A percentile compares a stretch with the other conserved stretches of the same genome.
Evolutionary conservation across 1,140 invertebrate genomes (phyloP).

Genomic region (Anagrus nilaparvatae): DNA sequence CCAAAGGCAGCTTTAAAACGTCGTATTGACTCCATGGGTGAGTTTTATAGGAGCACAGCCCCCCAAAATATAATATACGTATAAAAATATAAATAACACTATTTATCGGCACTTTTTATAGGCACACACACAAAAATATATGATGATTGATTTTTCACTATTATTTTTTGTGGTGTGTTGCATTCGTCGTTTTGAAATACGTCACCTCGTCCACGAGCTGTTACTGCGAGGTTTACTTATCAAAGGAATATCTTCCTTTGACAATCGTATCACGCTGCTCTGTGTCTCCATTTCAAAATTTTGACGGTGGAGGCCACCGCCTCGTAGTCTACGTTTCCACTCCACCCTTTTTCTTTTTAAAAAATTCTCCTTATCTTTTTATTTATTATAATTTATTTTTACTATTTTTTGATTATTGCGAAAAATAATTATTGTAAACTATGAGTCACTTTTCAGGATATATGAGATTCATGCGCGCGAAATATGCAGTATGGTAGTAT

Average conservation of each 20-base stretch:
- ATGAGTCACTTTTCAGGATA: no score
- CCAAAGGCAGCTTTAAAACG: conserved; percentile 10
- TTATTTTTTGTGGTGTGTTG: conserved; percentile 1
- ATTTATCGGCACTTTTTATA: conserved; percentile 4
- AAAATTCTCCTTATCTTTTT: no score
- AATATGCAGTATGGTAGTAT: no score
- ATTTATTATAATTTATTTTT: no score
- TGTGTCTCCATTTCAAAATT: conserved; percentile 42
- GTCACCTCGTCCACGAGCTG: conserved; percentile 45
- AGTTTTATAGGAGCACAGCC: no score
- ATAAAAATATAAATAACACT: not conserved
- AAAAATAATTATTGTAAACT: no score
- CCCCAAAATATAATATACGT: no score
- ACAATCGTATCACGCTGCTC: conserved; percentile 40
- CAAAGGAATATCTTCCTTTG: conserved; percentile 54
- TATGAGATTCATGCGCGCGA: no score
- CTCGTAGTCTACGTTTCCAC: not conserved
- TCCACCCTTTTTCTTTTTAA: no score
- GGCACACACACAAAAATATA: conserved; percentile 7
- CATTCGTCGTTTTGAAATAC: conserved; percentile 20
- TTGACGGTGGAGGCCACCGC: not conserved
- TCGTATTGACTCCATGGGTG: conserved; percentile 13
- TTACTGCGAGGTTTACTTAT: conserved; percentile 47
- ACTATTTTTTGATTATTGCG: no score
- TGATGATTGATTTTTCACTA: not conserved